A percentile compares a stretch with the other conserved stretches of the same genome.
Conservation (phyloP, 92 coral and sea anemone genomes). For the Virgularia gustaviana region DNA sequence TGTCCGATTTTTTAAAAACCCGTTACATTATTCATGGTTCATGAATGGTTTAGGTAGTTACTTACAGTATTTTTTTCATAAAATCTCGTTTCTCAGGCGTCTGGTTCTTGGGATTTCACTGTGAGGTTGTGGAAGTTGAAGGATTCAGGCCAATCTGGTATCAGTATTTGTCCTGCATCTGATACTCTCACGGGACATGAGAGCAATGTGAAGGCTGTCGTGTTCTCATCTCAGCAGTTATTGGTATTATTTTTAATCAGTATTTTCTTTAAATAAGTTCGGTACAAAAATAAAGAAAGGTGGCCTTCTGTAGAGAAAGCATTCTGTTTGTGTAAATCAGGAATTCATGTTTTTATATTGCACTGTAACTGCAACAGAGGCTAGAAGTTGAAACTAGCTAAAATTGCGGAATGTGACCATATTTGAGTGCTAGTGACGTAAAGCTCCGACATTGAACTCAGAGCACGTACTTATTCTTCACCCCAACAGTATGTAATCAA, state of each 20-base stretch:
- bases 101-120: constrained; percentile 97
- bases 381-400: no score
- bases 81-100: constrained; percentile 63
- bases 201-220: constrained; percentile 83
- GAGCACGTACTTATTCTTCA: no score
- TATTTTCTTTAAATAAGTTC: no score
- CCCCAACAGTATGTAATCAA: no score
- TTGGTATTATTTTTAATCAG: no score
- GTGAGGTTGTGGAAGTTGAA: constrained; percentile 76
- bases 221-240: constrained; percentile 61
- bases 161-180: neutral
- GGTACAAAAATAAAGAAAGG: no score
- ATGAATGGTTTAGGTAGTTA: neutral
- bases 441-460: no score
- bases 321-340: neutral
- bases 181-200: constrained; percentile 74
- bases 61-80: neutral
- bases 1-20: no score
- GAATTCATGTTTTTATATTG: neutral
- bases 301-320: no score
- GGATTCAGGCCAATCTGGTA: constrained; percentile 20
- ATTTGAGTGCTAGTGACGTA: no score
- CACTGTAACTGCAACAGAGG: neutral
- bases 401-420: no score
- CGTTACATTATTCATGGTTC: neutral